Evolutionary conservation across 2,797 vertebrate species (phyloP).

Genomic region (Propithecus perrieri): DNA sequence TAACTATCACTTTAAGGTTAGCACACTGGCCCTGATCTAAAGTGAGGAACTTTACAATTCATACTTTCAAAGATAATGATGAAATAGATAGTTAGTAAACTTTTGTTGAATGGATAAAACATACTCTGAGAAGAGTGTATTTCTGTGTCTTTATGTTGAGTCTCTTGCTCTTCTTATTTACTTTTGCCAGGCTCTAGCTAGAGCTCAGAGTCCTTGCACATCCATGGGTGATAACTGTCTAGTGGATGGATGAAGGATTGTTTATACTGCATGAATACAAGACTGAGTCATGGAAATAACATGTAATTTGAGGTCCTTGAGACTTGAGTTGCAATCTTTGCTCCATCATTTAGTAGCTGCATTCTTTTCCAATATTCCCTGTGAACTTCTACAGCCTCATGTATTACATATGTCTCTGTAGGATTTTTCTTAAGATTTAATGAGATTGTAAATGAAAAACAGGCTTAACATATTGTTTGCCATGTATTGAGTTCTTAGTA

Average conservation of each 20-base stretch:
- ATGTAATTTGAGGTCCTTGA: neutral
- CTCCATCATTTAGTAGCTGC: no score
- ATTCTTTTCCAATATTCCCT: neutral
- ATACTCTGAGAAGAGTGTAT: neutral
- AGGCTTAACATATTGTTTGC: neutral
- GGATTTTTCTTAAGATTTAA: neutral
- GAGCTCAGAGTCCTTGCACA: neutral
- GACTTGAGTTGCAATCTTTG: neutral
- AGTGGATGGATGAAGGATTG: neutral
- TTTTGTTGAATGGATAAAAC: neutral
- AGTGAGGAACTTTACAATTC: neutral
- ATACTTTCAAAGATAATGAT: neutral
- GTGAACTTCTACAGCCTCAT: neutral
- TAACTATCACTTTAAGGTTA: neutral
- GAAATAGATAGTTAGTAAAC: neutral
- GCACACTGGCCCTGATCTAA: neutral
- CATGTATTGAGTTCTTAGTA: neutral
- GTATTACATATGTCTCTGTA: neutral
- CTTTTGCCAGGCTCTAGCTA: neutral
- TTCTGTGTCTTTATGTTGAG: neutral
- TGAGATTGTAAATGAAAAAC: neutral
- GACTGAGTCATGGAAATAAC: no score
- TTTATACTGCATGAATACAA: neutral
- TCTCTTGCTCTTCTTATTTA: neutral
- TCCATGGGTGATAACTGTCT: neutral